Base-by-base conservation (phyloP, 2,113 vertebrate genomes). In the Nannospalax galili region DNA sequence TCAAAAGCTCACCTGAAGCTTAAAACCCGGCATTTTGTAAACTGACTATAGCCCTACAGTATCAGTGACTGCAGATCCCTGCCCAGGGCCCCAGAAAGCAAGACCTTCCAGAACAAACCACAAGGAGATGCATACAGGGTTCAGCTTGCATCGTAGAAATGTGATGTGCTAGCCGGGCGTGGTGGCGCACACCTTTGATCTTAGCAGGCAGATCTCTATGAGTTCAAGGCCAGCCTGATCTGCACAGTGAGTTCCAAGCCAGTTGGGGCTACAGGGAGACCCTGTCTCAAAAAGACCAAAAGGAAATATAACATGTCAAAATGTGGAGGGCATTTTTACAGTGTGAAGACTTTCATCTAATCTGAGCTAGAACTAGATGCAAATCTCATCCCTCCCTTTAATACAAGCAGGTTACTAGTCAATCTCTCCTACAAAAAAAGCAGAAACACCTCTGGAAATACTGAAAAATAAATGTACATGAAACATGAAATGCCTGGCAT, bases 131-230 rank as follows among this genome's bases (percentile, higher is more conserved):
- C 4, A 69, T 16, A 52, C 28, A 79, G 17, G 9, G 24, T 81
- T 86, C 93, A 24, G 6, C 56, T 86, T 90, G 64, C 69, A 28
- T n/a, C n/a, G n/a, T 42, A 28, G 14, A 92, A 85, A 88, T 69
- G 9, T 3, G 48, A 84, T 45, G n/a, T n/a, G n/a, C n/a, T n/a
- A n/a, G n/a, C n/a, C n/a, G n/a, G n/a, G n/a, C n/a, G n/a, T n/a
- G n/a, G n/a, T n/a, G n/a, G n/a, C n/a, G n/a, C n/a, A n/a, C n/a
- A n/a, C n/a, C n/a, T n/a, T n/a, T n/a, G n/a, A n/a, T n/a, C n/a
- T n/a, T n/a, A n/a, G n/a, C n/a, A n/a, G n/a, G n/a, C n/a, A n/a
- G n/a, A n/a, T n/a, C n/a, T n/a, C n/a, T n/a, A n/a, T n/a, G n/a
- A n/a, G n/a, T n/a, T n/a, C n/a, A n/a, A n/a, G n/a, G n/a, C n/a